Conservation (phyloP, 2,797 vertebrate genomes). For the Sebastes baramenuke region DNA sequence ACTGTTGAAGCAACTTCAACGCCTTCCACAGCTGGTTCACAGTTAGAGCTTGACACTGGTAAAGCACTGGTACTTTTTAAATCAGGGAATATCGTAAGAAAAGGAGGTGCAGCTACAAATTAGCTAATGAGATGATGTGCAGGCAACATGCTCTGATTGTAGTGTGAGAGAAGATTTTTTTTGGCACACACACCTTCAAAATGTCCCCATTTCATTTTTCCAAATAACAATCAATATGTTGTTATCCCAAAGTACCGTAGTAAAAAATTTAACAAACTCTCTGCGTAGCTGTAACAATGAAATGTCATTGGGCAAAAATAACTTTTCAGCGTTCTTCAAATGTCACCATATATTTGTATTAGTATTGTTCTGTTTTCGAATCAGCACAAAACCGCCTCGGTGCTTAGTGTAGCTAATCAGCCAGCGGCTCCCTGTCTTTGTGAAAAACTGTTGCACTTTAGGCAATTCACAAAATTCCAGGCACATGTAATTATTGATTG, state of each 20-base stretch:
- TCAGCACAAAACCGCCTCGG: slow-evolving; percentile 32
- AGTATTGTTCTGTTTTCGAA: slow-evolving; percentile 30
- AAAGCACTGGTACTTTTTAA: neutral
- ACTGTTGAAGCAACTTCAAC: slow-evolving; percentile 3
- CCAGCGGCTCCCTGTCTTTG: slow-evolving; percentile 11
- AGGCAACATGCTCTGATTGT: neutral
- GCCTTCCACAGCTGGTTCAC: slow-evolving; percentile 7
- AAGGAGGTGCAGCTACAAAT: neutral
- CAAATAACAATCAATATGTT: slow-evolving; percentile 37
- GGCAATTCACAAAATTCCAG: slow-evolving; percentile 52
- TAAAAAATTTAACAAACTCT: neutral
- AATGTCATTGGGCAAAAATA: slow-evolving; percentile 55
- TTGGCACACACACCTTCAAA: neutral
- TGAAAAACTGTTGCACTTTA: slow-evolving; percentile 34
- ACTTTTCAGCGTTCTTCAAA: slow-evolving; percentile 57
- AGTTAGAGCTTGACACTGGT: neutral
- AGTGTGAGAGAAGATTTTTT: neutral
- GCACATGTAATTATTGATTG: slow-evolving; percentile 66
- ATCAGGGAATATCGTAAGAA: neutral
- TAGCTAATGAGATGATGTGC: neutral
- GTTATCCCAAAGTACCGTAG: neutral
- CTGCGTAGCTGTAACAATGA: slow-evolving; percentile 16
- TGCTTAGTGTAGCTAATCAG: slow-evolving; percentile 38
- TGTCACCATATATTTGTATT: slow-evolving; percentile 54
- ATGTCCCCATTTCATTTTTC: neutral